Evolutionary conservation across 2,113 vertebrate genomes (phyloP).

Genomic region (Thalassarche chlororhynchos): DNA sequence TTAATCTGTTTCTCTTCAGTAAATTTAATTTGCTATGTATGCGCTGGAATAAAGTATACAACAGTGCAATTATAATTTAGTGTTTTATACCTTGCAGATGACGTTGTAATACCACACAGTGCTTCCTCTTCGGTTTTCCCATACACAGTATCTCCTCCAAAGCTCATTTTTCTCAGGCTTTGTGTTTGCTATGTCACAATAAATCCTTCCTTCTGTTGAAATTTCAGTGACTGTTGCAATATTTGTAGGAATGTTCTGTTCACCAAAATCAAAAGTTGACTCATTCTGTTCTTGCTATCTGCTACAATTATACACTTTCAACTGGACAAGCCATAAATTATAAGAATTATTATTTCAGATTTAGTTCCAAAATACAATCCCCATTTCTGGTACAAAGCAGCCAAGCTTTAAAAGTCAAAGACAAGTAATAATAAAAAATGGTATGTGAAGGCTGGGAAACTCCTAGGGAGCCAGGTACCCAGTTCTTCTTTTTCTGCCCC

Average conservation of each 20-base stretch:
- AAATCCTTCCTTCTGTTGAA: background rate
- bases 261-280: background rate
- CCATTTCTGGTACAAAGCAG: background rate
- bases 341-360: background rate
- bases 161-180: background rate
- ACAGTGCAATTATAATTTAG: background rate
- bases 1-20: background rate
- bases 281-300: background rate
- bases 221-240: background rate
- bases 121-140: background rate
- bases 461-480: background rate
- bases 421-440: background rate
- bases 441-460: background rate
- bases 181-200: background rate
- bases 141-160: background rate
- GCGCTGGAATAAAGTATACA: background rate
- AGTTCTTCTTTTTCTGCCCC: background rate
- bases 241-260: background rate
- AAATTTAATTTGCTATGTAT: background rate
- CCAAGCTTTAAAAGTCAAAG: background rate
- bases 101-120: background rate
- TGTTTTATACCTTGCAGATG: background rate
- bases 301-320: background rate
- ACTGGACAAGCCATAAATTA: background rate
- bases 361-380: background rate